phyloP scores from a whole-genome alignment of 2,888 invertebrate species.

The Deilephila porcellus region DNA sequence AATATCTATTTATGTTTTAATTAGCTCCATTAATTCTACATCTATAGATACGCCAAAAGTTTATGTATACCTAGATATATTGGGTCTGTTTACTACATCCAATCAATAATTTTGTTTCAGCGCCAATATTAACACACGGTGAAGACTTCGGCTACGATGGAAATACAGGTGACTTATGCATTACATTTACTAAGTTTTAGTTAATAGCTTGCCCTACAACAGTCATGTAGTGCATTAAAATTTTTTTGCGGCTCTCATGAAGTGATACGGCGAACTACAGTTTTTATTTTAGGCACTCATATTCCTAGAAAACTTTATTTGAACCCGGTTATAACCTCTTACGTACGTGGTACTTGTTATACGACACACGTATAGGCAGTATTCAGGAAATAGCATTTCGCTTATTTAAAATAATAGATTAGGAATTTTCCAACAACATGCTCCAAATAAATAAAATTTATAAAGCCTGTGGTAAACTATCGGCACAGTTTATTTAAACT shows the following conservation, averaged over 20 bases:
- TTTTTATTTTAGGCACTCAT: no score
- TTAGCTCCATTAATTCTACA: neutral
- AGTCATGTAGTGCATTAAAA: neutral
- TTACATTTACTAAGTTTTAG: neutral
- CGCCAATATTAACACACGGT: constrained; percentile 61
- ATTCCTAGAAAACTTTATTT: no score
- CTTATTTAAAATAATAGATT: no score
- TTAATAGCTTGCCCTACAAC: neutral
- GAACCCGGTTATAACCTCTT: no score
- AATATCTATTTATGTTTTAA: neutral
- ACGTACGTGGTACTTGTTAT: no score
- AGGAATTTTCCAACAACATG: no score
- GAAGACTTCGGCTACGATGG: constrained; percentile 86
- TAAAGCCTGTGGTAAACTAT: neutral
- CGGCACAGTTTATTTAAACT: neutral
- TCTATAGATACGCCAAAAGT: neutral
- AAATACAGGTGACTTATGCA: constrained; percentile 73
- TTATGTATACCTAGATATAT: neutral
- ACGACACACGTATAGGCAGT: no score
- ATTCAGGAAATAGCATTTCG: no score
- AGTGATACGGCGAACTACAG: no score
- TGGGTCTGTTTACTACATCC: neutral
- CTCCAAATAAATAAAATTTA: neutral
- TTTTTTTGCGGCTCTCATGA: no score
- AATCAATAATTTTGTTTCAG: constrained; percentile 56